A percentile compares a stretch with the other conserved stretches of the same genome.
Conservation (phyloP, 2,797 vertebrate species). For the Phalloptychus januarius region DNA sequence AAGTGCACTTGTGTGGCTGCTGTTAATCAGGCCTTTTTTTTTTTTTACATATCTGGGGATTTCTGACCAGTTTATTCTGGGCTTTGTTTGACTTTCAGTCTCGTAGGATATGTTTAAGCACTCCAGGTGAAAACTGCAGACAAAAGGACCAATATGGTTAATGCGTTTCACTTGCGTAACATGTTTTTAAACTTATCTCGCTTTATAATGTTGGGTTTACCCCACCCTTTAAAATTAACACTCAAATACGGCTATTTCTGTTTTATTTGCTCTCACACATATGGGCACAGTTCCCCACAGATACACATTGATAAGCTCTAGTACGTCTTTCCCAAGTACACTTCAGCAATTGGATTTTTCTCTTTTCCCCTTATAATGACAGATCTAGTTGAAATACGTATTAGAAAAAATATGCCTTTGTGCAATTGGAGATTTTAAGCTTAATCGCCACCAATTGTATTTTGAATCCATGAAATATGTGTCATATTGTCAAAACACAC, state of each 20-base stretch:
- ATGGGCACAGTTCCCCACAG: background rate
- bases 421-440: background rate
- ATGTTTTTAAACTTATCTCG: background rate
- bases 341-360: background rate
- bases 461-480: background rate
- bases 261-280: background rate
- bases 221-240: background rate
- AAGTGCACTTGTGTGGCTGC: background rate
- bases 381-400: background rate
- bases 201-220: background rate
- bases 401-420: background rate
- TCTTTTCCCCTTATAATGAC: background rate
- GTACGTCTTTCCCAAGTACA: background rate
- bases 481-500: background rate
- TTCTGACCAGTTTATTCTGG: background rate
- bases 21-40: background rate
- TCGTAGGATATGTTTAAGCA: constrained; percentile 7
- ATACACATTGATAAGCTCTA: background rate
- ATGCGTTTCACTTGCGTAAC: background rate
- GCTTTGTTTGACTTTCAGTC: constrained; percentile 1
- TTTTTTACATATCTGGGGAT: background rate
- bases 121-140: constrained; percentile 3
- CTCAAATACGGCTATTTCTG: background rate
- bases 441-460: background rate
- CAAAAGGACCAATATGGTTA: background rate